Base-by-base conservation (phyloP, 2,888 invertebrate species). In the Matsumyia berberina region DNA sequence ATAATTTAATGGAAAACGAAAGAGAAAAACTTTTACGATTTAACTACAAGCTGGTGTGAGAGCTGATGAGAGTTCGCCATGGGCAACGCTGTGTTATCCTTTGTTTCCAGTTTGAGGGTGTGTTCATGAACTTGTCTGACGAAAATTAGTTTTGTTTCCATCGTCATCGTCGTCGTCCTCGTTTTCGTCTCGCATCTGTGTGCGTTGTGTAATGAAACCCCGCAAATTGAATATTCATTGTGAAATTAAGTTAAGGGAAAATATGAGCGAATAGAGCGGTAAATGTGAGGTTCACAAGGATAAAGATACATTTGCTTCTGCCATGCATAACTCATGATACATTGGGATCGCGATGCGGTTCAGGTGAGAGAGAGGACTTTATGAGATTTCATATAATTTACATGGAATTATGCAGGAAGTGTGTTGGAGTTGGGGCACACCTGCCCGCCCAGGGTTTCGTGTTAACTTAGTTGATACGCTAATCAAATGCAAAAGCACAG, bases 151-250 rank as follows among this genome's bases (percentile, higher is more conserved):
- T 83, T 83, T 74, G 73, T 73, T 78, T 78, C 66, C 33, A 64
- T 51, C 42, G 42, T 72, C 31, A 8, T 39, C 31, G 2, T n/a
- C 33, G 17, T 1, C 12, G 35, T 44, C 11, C 5, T 9, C 15
- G n/a, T 12, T 31, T 11, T 29, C 15, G 11, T 2, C 29, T 31
- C 19, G 35, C 33, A 17, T 15, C 2, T 17, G 8, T 29, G 39
- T 35, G 31, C 6, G 53, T 24, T 51, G 15, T 72, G 58, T 72
- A 76, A 53, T 76, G 44, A 73, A 78, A 74, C 79, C 46, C 53
- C 57, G 66, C 69, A 79, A 24, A 85, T 85, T 85, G 69, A 85
- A 85, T 85, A 70, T 74, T 79, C 69, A 80, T 85, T 85, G 35
- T 66, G 53, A 70, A 79, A 79, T 64, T 62, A 49, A 74, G 42